Evolutionary conservation across 1,140 invertebrate species (phyloP).

Genomic region (Papilio dardanus): DNA sequence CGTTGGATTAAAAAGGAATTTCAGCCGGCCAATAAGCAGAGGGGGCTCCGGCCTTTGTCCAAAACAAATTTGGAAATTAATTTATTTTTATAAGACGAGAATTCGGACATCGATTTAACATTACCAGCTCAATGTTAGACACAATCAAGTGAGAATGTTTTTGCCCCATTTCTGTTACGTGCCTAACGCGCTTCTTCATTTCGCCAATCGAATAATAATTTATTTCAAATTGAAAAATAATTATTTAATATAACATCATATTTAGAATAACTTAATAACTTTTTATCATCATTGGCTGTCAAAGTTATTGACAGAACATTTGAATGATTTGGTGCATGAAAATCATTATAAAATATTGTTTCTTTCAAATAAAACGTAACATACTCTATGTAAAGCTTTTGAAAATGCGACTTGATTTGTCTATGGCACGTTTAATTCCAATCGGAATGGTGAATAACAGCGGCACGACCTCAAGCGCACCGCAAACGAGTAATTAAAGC

Average conservation of each 20-base stretch:
- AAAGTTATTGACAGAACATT: neutral
- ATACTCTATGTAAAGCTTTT: neutral
- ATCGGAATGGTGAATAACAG: constrained; percentile 25
- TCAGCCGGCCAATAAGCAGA: constrained; percentile 68
- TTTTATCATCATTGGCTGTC: neutral
- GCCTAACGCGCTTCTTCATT: constrained; percentile 19
- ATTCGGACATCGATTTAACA: constrained; percentile 64
- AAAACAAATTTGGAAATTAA: constrained; percentile 70
- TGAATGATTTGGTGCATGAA: neutral
- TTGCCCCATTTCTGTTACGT: constrained; percentile 39
- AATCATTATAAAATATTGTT: neutral
- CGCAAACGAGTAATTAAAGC: constrained; percentile 77
- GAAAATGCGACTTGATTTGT: neutral
- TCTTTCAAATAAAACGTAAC: neutral
- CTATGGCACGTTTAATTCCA: neutral
- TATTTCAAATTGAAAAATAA: constrained; percentile 16
- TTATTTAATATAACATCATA: neutral
- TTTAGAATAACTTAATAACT: neutral
- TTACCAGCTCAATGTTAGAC: constrained; percentile 54
- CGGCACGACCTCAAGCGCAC: constrained; percentile 60
- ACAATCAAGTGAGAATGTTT: constrained; percentile 43
- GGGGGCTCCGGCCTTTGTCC: constrained; percentile 59
- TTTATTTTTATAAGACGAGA: constrained; percentile 64
- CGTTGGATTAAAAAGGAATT: constrained; percentile 80
- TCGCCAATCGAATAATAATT: constrained; percentile 1